Percentiles rank a stretch among this genome's conserved stretches.
These are phyloP conservation scores for Melopsittacus undulatus DNA, from an alignment of 2,797 vertebrate genomes.

Conservation along the genomic window DNA sequence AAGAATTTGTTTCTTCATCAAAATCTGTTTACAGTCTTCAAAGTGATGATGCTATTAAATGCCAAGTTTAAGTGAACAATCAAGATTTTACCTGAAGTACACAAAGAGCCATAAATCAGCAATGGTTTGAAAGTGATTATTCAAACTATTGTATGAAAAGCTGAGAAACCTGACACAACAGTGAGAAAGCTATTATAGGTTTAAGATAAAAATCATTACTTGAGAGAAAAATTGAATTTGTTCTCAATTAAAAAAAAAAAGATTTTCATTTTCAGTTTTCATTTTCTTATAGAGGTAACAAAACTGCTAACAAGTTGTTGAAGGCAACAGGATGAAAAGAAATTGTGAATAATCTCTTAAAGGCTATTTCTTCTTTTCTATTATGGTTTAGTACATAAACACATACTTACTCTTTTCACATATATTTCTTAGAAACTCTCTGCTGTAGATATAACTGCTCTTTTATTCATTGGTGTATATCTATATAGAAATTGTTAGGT, in stretches of 20 bases:
- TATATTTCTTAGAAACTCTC: background rate
- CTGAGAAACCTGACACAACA: slow-evolving; percentile 48
- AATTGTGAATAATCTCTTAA: background rate
- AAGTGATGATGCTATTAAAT: slow-evolving; percentile 54
- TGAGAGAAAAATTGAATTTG: slow-evolving; percentile 56
- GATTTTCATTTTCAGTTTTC: slow-evolving; percentile 51
- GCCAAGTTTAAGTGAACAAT: slow-evolving; percentile 42
- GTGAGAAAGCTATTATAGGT: slow-evolving; percentile 54
- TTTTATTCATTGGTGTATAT: background rate
- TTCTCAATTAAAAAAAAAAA: slow-evolving; percentile 29
- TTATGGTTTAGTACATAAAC: background rate
- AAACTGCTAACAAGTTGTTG: background rate
- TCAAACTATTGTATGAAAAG: slow-evolving; percentile 50
- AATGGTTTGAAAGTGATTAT: slow-evolving; percentile 61
- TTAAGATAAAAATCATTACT: slow-evolving; percentile 68
- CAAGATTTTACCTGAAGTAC: slow-evolving; percentile 51
- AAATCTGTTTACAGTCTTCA: slow-evolving; percentile 60
- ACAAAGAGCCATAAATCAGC: slow-evolving; percentile 38
- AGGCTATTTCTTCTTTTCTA: background rate
- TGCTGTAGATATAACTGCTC: background rate
- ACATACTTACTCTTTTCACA: background rate
- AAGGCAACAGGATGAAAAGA: background rate
- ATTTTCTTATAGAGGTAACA: slow-evolving; percentile 42
- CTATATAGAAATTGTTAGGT: background rate
- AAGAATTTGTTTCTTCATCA: slow-evolving; percentile 61